Conservation (phyloP, 1,140 invertebrate species). For the Apis cerana region DNA sequence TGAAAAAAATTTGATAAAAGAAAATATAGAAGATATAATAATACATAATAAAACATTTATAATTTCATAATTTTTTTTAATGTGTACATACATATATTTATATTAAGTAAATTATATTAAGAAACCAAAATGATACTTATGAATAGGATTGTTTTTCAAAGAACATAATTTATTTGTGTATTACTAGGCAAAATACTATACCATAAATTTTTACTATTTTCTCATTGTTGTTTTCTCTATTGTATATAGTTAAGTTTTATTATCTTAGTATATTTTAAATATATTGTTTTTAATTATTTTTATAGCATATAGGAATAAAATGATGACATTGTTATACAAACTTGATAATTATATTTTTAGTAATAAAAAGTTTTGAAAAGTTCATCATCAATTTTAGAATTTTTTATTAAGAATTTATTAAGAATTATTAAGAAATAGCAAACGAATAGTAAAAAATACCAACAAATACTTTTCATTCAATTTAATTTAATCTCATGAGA, state of each 20-base stretch:
- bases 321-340: constrained; percentile 42
- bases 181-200: not conserved
- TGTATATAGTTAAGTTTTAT: constrained; percentile 55
- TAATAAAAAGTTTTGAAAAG: constrained; percentile 54
- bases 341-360: constrained; percentile 54
- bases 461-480: not conserved
- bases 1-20: no score
- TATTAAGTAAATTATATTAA: no score
- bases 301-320: constrained; percentile 12
- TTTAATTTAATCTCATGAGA: not conserved
- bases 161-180: not conserved
- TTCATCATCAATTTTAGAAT: not conserved
- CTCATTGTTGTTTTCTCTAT: not conserved
- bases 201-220: not conserved
- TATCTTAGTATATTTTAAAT: constrained; percentile 10
- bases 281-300: not conserved
- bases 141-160: constrained; percentile 12
- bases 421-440: no score
- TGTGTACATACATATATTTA: no score
- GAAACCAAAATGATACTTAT: no score
- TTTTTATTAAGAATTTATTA: not conserved
- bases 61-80: no score
- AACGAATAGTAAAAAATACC: not conserved
- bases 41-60: no score
- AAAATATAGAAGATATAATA: no score